phyloP scores from a whole-genome alignment of 2,113 vertebrate species.

The Physeter macrocephalus region DNA sequence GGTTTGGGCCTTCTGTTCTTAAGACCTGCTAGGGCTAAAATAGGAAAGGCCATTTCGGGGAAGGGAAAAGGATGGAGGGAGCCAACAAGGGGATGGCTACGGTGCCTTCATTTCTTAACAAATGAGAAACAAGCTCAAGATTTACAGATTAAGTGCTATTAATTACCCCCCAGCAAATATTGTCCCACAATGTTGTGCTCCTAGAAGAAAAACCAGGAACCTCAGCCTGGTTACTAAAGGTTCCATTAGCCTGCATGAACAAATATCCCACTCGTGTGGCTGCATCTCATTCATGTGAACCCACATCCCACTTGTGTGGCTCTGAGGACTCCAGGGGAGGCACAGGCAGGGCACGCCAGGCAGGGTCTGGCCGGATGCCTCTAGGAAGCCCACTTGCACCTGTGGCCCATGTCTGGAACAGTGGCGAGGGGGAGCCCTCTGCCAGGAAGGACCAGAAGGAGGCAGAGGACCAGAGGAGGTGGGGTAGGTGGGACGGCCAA shows the following conservation, averaged over 20 bases:
- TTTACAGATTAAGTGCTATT: slow-evolving; percentile 80
- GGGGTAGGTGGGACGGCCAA: fast-evolving
- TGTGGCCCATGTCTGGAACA: neutral
- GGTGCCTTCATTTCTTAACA: slow-evolving; percentile 71
- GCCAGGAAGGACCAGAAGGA: neutral
- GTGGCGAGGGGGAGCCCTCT: neutral
- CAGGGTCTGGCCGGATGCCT: neutral
- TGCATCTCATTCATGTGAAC: too few relatives aligned
- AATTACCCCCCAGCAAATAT: slow-evolving; percentile 80
- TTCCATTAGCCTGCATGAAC: slow-evolving; percentile 66
- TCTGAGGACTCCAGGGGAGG: neutral
- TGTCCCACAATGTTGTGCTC: slow-evolving; percentile 71
- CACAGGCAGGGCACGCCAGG: fast-evolving
- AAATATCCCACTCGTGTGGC: slow-evolving; percentile 40
- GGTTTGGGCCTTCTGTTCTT: neutral
- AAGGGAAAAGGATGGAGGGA: neutral
- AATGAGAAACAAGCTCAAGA: slow-evolving; percentile 78
- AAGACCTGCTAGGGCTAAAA: neutral
- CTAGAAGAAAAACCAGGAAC: slow-evolving; percentile 58
- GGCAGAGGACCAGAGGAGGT: neutral
- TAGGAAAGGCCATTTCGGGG: neutral
- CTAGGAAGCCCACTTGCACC: neutral
- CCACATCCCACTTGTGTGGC: slow-evolving; percentile 22
- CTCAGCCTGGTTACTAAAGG: slow-evolving; percentile 73
- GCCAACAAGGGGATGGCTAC: slow-evolving; percentile 26